These are phyloP conservation scores for Megaustenia siamemsis DNA, from an alignment of 2,888 invertebrate species.

Conservation along the genomic window DNA sequence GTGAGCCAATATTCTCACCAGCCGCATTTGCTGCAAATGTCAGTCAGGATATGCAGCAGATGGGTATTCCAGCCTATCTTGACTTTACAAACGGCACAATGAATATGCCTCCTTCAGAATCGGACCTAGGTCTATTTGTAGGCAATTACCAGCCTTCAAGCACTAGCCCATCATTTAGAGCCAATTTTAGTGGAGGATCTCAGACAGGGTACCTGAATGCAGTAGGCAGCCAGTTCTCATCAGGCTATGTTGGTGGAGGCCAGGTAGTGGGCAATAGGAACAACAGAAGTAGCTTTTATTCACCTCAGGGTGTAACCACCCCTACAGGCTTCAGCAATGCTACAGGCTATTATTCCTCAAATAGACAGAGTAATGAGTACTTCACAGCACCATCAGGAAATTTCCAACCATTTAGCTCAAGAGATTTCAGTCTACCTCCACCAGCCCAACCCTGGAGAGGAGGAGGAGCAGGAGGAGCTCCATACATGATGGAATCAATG, in stretches of 20 bases:
- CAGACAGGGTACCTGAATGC: constrained; percentile 7
- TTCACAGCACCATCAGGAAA: not conserved
- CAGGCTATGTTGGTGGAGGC: not conserved
- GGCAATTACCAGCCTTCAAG: not conserved
- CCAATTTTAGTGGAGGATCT: not conserved
- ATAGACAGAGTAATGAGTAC: constrained; percentile 24
- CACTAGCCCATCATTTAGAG: not conserved
- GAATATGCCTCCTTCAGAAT: not conserved
- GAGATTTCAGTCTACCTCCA: constrained; percentile 50
- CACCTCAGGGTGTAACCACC: not conserved
- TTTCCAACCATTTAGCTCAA: constrained; percentile 33
- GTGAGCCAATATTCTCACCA: constrained; percentile 10
- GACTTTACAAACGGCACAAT: not conserved
- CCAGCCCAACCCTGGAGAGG: constrained; percentile 43
- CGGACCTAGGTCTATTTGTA: not conserved
- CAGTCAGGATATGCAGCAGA: constrained; percentile 11
- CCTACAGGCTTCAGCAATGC: not conserved
- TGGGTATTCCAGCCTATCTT: not conserved
- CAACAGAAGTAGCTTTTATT: not conserved
- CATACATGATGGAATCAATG: not conserved
- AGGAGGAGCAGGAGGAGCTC: not conserved
- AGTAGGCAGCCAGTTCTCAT: constrained; percentile 8
- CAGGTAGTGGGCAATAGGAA: not conserved
- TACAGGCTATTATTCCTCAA: constrained; percentile 10
- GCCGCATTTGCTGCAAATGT: constrained; percentile 6